Evolutionary conservation across 2,888 invertebrate genomes (phyloP).

Genomic region (Vesta saturnalis): DNA sequence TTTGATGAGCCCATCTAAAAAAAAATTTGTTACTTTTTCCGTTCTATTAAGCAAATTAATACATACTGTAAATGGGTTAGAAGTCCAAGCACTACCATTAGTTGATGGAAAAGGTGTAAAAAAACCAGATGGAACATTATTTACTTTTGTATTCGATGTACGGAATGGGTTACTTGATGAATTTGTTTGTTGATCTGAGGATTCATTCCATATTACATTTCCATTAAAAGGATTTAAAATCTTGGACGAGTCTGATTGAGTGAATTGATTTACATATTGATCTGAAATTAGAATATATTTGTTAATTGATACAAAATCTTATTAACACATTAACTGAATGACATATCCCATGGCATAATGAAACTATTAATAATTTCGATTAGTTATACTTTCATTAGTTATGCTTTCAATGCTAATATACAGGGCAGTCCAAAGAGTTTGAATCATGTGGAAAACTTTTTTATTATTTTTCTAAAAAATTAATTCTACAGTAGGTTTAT

Average conservation of each 20-base stretch:
- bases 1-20: conserved; percentile 58
- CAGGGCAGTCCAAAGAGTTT: too few species aligned
- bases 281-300: conserved; percentile 4
- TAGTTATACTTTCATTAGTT: too few species aligned
- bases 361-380: too few species aligned
- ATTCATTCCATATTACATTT: conserved; percentile 22
- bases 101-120: conserved; percentile 21
- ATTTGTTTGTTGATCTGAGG: conserved; percentile 14
- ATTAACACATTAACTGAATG: too few species aligned
- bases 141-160: conserved; percentile 44
- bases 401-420: too few species aligned
- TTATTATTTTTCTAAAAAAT: too few species aligned
- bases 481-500: too few species aligned
- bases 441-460: too few species aligned
- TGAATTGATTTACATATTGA: conserved; percentile 56
- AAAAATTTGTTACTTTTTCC: conserved; percentile 40
- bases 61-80: conserved; percentile 59
- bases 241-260: conserved; percentile 48
- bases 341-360: too few species aligned
- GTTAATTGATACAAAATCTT: too few species aligned
- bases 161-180: conserved; percentile 54
- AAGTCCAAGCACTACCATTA: conserved; percentile 42
- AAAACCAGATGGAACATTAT: conserved; percentile 30
- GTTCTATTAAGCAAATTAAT: too few species aligned
- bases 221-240: conserved; percentile 47